Evolutionary conservation across 2,113 vertebrate genomes (phyloP).

Genomic region (Urocitellus parryii): DNA sequence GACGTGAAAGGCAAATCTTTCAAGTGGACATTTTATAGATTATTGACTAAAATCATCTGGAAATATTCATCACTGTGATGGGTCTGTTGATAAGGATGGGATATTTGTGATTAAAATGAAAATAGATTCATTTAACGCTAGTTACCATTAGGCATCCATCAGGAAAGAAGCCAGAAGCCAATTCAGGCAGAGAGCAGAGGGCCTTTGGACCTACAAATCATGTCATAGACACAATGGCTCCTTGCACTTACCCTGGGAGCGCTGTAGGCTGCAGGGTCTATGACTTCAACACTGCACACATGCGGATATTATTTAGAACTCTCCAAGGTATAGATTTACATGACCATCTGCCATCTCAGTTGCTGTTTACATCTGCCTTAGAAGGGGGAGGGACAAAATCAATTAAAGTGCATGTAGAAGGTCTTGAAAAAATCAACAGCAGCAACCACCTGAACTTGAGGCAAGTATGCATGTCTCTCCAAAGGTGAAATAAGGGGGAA

Average conservation of each 20-base stretch:
- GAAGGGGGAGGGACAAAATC: background rate
- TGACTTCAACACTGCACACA: constrained; percentile 57
- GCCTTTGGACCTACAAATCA: constrained; percentile 26
- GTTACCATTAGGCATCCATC: constrained; percentile 40
- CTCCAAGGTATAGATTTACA: constrained; percentile 79
- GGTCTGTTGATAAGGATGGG: constrained; percentile 32
- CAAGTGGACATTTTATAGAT: background rate
- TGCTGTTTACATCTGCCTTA: constrained; percentile 79
- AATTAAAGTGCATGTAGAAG: constrained; percentile 61
- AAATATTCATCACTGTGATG: constrained; percentile 10
- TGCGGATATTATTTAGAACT: constrained; percentile 60
- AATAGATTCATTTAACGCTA: constrained; percentile 46
- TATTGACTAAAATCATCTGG: constrained; percentile 47
- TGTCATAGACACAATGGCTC: background rate
- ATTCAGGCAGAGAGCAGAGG: background rate
- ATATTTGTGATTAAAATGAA: constrained; percentile 66
- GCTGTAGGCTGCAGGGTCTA: constrained; percentile 46
- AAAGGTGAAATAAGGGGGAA: constrained; percentile 41
- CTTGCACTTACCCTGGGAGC: constrained; percentile 44
- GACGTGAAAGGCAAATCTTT: constrained; percentile 35
- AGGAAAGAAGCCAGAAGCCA: constrained; percentile 28
- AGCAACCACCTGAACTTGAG: constrained; percentile 42
- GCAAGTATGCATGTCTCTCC: background rate
- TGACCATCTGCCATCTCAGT: constrained; percentile 83
- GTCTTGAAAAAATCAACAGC: background rate